These are phyloP conservation scores for Mus spicilegus DNA, from an alignment of 2,113 vertebrate species.

Conservation along the genomic window DNA sequence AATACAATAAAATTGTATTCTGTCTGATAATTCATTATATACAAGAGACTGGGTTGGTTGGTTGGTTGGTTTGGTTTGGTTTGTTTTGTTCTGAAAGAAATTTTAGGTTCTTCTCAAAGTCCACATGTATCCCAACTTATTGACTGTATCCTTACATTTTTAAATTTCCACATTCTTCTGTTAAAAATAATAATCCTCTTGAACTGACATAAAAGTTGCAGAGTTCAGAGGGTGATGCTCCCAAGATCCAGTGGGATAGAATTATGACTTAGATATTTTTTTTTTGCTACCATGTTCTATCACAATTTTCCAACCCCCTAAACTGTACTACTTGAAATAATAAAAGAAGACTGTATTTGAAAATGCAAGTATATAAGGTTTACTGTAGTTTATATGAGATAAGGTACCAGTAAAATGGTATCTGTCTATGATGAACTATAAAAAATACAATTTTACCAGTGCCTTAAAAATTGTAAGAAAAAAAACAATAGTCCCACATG, in stretches of 20 bases:
- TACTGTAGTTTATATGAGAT: neutral
- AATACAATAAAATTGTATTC: neutral
- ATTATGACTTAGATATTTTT: slow-evolving; percentile 5
- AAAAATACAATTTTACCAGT: slow-evolving; percentile 7
- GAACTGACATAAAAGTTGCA: neutral
- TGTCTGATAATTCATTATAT: neutral
- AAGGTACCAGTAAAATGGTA: slow-evolving; percentile 9
- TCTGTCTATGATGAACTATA: neutral
- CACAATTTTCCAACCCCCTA: neutral
- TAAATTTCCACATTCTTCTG: slow-evolving; percentile 16
- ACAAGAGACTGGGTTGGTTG: neutral
- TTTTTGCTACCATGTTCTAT: neutral
- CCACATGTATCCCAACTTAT: neutral
- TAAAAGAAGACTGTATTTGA: slow-evolving; percentile 18
- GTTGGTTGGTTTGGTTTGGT: neutral
- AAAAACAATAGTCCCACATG: neutral
- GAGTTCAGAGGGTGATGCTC: neutral
- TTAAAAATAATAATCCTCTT: slow-evolving; percentile 18
- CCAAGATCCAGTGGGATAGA: neutral
- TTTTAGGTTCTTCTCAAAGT: neutral
- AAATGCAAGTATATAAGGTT: slow-evolving; percentile 38
- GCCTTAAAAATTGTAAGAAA: slow-evolving; percentile 32
- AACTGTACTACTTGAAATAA: slow-evolving; percentile 37
- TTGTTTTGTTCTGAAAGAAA: neutral
- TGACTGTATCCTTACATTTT: neutral